Percentiles rank a stretch among this genome's conserved stretches.
Evolutionary conservation across 1,140 invertebrate species (phyloP).

Genomic region (Drosophila quadrilineata): DNA sequence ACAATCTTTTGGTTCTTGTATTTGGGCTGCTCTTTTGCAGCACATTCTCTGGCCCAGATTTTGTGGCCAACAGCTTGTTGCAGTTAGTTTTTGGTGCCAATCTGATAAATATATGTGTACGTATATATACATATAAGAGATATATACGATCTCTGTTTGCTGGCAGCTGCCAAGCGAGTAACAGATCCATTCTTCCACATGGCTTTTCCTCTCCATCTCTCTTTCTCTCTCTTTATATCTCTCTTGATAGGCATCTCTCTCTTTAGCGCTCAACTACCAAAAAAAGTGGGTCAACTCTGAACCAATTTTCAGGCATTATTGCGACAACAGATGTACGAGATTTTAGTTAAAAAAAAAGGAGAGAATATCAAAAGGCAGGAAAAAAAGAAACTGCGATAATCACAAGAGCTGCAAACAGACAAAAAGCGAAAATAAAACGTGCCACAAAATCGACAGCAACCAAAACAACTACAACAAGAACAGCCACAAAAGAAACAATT

Average conservation of each 20-base stretch:
- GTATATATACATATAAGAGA: not conserved
- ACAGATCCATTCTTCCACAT: slow-evolving; percentile 35
- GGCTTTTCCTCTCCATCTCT: not conserved
- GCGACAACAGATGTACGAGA: slow-evolving; percentile 54
- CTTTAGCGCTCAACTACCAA: slow-evolving; percentile 34
- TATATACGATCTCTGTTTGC: slow-evolving; percentile 17
- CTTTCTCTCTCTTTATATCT: not conserved
- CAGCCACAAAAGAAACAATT: slow-evolving; percentile 57
- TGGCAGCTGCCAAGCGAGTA: slow-evolving; percentile 42
- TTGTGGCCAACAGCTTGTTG: slow-evolving; percentile 23
- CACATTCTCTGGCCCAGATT: slow-evolving; percentile 22
- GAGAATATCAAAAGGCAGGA: not conserved
- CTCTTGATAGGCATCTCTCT: not conserved
- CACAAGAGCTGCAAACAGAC: slow-evolving; percentile 49
- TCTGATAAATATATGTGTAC: slow-evolving; percentile 20
- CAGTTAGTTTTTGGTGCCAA: slow-evolving; percentile 41
- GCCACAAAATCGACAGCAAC: slow-evolving; percentile 22
- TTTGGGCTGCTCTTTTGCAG: not conserved
- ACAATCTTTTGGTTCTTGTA: not conserved
- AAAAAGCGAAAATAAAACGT: slow-evolving; percentile 22
- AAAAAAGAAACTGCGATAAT: slow-evolving; percentile 34
- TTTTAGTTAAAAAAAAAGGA: slow-evolving; percentile 16
- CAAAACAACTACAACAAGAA: slow-evolving; percentile 26
- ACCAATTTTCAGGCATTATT: slow-evolving; percentile 72
- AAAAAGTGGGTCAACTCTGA: slow-evolving; percentile 65